A percentile compares a stretch with the other conserved stretches of the same genome.
phyloP scores from a whole-genome alignment of 2,113 vertebrate genomes.

The Balaeniceps rex region DNA sequence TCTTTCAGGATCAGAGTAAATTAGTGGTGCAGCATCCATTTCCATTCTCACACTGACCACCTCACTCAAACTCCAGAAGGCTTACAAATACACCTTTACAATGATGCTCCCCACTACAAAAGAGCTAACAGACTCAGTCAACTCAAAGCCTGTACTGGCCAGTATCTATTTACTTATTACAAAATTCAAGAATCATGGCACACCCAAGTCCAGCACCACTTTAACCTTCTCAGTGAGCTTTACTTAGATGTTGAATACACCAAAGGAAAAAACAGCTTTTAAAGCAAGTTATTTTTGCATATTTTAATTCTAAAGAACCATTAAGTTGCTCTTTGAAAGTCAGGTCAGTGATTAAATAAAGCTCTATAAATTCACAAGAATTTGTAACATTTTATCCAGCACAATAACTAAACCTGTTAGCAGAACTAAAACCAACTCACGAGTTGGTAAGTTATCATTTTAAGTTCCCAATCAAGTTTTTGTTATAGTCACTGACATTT shows the following conservation, averaged over 20 bases:
- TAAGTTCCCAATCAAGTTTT: conserved; percentile 6
- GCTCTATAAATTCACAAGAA: background rate
- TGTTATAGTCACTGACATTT: conserved; percentile 8
- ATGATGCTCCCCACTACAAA: background rate
- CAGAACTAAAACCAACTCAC: background rate
- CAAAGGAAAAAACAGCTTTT: background rate
- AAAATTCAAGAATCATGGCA: background rate
- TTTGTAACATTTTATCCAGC: background rate
- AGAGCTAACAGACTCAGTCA: background rate
- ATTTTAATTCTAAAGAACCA: background rate
- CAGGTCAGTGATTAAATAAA: background rate
- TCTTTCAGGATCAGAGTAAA: background rate
- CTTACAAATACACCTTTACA: background rate
- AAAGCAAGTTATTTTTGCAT: background rate
- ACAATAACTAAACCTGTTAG: background rate
- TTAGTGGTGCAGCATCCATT: background rate
- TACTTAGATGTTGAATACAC: background rate
- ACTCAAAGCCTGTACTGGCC: background rate
- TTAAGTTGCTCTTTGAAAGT: background rate
- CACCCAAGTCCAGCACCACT: background rate
- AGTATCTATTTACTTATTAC: background rate
- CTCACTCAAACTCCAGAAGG: background rate
- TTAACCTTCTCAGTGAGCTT: background rate
- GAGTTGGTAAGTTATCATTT: background rate
- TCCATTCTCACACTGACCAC: background rate